Base-by-base conservation (phyloP, 2,888 invertebrate species). In the Aphodius granarius region DNA sequence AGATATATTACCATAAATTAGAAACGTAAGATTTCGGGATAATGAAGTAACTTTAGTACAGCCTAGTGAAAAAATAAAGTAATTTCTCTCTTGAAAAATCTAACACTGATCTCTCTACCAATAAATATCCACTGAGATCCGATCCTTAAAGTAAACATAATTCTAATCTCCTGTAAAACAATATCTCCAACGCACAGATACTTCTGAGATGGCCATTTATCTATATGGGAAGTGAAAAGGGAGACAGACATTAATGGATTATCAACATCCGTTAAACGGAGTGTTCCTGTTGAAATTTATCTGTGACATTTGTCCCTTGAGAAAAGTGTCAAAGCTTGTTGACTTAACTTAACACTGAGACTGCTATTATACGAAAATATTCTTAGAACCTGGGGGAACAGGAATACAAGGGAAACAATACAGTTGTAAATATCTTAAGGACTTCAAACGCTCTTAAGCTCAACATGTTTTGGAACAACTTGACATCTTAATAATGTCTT, bases 311-410 rank as follows among this genome's bases (percentile, higher is more conserved):
- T 81, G 80, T 81, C 81, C 81, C 81, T 70, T 74, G 81, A 80
- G 82, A 79, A 78, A 81, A 80, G 76, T 80, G 81, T 80, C 81
- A 81, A 82, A 81, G 80, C 80, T 79, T 79, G 78, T 80, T 79
- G 66, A 22, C 72, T 71, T 65, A 22, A 72, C 72, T 73, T n/a
- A n/a, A 43, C 43, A 3, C 9, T 3, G 43, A 13, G 43, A 9
- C 43, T 6, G 2, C 43, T 43, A 43, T 43, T 43, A 43, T 43
- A 6, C 43, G 43, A 13, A 43, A 43, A 43, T 43, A 43, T 43
- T 43, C 43, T 43, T 43, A 43, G 43, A 43, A 43, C 43, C 43
- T 1, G 13, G 43, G 43, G 43, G 43, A 43, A 43, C 43, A 9
- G 2, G 43, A 43, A 43, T 43, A 23, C 5, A 13, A 43, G 43